These are phyloP conservation scores for Tapirus indicus DNA, from an alignment of 2,797 vertebrate genomes.

Conservation along the genomic window DNA sequence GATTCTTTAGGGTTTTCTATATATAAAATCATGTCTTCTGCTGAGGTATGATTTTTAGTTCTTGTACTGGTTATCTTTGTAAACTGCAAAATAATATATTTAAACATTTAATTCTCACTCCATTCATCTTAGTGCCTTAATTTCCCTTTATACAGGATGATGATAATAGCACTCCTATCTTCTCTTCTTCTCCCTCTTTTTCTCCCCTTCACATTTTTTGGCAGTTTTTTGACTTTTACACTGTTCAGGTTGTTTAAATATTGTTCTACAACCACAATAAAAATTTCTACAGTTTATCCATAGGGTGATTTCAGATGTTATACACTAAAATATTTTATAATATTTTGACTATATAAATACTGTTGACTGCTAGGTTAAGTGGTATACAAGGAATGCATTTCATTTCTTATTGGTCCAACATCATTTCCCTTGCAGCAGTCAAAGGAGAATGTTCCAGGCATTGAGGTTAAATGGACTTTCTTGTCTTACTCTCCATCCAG, in stretches of 20 bases:
- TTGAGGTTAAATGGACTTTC: background rate
- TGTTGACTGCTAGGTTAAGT: background rate
- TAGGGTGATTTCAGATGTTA: background rate
- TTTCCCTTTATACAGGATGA: background rate
- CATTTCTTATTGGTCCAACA: background rate
- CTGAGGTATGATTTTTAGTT: background rate
- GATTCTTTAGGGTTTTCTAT: too few relatives aligned
- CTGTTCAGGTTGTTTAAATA: background rate
- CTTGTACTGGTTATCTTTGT: background rate
- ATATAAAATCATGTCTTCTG: too few relatives aligned
- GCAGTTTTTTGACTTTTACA: background rate
- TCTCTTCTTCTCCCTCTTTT: background rate
- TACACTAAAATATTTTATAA: background rate
- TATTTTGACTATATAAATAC: background rate
- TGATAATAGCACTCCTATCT: background rate
- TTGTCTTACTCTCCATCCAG: background rate
- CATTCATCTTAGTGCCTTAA: background rate
- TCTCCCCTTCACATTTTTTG: background rate
- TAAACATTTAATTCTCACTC: background rate
- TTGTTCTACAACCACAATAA: background rate
- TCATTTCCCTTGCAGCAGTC: background rate
- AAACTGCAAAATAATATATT: background rate
- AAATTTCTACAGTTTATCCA: background rate
- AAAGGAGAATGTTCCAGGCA: background rate
- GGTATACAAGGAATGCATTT: background rate